Evolutionary conservation across 1,140 invertebrate species (phyloP).

Genomic region (Rhagoletis zephyria): DNA sequence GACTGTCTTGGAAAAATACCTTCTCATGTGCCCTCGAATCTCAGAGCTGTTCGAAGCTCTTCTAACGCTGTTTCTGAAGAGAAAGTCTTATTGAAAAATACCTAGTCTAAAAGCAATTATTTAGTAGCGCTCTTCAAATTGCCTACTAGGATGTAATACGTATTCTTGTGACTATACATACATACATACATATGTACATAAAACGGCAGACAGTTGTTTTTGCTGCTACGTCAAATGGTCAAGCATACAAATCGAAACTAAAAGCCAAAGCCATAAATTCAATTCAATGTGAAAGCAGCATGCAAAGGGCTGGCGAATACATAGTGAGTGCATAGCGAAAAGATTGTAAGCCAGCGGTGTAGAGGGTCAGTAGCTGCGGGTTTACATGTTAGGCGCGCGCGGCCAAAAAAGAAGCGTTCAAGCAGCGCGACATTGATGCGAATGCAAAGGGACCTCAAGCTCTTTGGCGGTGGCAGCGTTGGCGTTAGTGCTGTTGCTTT

Average conservation of each 20-base stretch:
- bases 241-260: constrained; percentile 43
- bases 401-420: not conserved
- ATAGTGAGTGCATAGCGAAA: not conserved
- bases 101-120: too few species aligned
- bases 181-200: constrained; percentile 28
- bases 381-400: too few species aligned
- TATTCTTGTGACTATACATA: not conserved
- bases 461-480: not conserved
- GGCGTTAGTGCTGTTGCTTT: too few species aligned
- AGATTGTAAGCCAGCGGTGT: not conserved
- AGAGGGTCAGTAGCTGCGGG: not conserved
- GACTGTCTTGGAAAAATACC: too few species aligned
- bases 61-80: too few species aligned
- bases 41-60: too few species aligned
- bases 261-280: constrained; percentile 49
- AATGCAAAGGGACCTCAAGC: constrained; percentile 29
- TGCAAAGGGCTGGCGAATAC: not conserved
- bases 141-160: too few species aligned
- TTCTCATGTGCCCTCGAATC: too few species aligned
- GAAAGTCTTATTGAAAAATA: too few species aligned
- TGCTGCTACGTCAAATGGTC: not conserved
- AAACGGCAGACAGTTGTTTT: not conserved
- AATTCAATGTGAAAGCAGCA: constrained; percentile 25
- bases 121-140: too few species aligned
- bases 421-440: constrained; percentile 24